These are phyloP conservation scores for Petroica traversi DNA, from an alignment of 2,113 vertebrate species.

Conservation along the genomic window DNA sequence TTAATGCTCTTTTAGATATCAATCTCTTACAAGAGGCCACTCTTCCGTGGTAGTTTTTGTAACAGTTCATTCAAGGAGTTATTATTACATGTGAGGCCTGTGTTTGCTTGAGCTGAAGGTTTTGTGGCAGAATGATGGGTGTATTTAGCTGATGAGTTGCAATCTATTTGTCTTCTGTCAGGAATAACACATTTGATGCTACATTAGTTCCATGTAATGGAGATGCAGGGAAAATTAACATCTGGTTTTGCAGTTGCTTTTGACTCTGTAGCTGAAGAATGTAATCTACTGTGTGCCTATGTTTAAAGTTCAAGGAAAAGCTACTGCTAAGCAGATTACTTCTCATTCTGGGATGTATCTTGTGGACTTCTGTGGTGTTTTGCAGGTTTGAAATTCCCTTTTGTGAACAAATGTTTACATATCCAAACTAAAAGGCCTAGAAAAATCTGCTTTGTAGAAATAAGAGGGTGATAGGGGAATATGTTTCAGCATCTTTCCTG, in stretches of 20 bases:
- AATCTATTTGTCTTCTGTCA: neutral
- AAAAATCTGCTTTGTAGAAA: neutral
- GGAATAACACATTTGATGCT: neutral
- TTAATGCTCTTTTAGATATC: neutral
- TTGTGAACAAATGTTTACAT: neutral
- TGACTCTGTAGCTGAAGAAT: neutral
- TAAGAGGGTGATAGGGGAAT: neutral
- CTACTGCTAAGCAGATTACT: neutral
- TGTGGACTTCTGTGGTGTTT: neutral
- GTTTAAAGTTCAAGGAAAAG: neutral
- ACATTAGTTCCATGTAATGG: neutral
- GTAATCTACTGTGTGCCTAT: neutral
- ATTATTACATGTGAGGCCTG: neutral
- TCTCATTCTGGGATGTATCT: neutral
- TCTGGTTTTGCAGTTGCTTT: neutral
- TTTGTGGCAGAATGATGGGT: neutral
- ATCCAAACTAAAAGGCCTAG: neutral
- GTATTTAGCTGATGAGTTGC: neutral
- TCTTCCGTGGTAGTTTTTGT: neutral
- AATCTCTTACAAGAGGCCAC: neutral
- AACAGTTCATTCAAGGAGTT: neutral
- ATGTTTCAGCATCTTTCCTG: neutral
- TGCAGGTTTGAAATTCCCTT: neutral
- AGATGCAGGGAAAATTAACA: neutral
- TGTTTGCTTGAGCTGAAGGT: neutral